Evolutionary conservation across 2,888 invertebrate species (phyloP), one percentile per base, ranked within the genome.

Genomic region (Bhutanitis thaidina): DNA sequence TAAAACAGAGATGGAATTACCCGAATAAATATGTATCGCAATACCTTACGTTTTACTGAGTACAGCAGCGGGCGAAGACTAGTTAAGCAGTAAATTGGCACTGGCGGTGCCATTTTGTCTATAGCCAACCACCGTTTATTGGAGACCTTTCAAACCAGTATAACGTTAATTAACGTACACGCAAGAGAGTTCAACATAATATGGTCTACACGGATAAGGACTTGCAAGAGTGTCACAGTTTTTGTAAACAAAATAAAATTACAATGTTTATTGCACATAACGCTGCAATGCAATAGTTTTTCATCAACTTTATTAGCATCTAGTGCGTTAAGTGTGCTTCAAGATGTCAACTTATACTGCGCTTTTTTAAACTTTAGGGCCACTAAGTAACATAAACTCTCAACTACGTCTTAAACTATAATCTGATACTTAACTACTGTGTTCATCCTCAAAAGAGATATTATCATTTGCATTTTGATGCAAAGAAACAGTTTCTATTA

Each of bases 191-290:
- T 7, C 1, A 46, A 27, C 8, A 32, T 38, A 53, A 54, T 57
- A n/a, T 43, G 50, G 20, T 14, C 36, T 49, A 32, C 39, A 48
- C 41, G 29, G 53, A 54, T 53, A 44, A 47, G 43, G 40, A 40
- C 51, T 39, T 39, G 40, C 35, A 15, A 27, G 8, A 20, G 29
- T 40, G 35, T 35, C 13, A 35, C 39, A 40, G 56, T 64, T 70
- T 65, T 62, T 67, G 67, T 67, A 64, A 68, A 65, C 61, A 62
- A 58, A 64, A 67, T 67, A 67, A 69, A 69, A 52, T 60, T 50
- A 48, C 41, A 50, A 52, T 55, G 52, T 69, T 72, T 70, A 69
- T 64, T 47, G 51, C 50, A 40, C 32, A 53, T 46, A 49, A 41
- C 40, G 46, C 43, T 44, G 35, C 30, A 29, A 40, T 36, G 12